Evolutionary conservation across 2,113 vertebrate genomes (phyloP).

Genomic region (Cinclus mexicanus): DNA sequence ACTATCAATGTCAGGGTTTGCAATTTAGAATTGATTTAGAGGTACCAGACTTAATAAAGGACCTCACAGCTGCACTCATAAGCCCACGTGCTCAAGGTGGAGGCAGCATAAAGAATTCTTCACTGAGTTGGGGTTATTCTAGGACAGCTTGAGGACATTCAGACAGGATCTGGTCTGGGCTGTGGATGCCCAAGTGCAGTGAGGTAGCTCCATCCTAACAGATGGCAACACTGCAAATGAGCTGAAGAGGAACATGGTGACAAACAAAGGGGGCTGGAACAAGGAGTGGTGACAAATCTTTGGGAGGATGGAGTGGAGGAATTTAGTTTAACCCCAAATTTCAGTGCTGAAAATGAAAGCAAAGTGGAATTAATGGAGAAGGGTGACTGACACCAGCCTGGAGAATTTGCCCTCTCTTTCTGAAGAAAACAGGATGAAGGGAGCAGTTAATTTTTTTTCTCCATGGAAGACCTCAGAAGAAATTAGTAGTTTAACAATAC

Average conservation of each 20-base stretch:
- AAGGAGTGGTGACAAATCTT: background rate
- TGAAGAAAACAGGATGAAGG: background rate
- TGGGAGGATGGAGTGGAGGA: rapidly evolving
- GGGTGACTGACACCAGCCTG: background rate
- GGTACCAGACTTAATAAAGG: background rate
- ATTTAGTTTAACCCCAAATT: background rate
- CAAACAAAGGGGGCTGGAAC: background rate
- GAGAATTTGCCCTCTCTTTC: background rate
- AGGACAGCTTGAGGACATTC: background rate
- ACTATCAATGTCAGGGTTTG: background rate
- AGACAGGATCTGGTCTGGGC: background rate
- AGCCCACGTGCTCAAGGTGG: background rate
- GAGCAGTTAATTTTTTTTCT: background rate
- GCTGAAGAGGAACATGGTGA: background rate
- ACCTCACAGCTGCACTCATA: background rate
- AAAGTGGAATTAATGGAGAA: background rate
- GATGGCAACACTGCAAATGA: background rate
- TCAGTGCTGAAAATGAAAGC: background rate
- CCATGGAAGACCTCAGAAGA: background rate
- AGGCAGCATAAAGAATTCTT: background rate
- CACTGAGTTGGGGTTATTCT: background rate
- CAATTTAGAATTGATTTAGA: background rate
- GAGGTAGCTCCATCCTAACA: background rate
- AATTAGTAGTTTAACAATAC: background rate
- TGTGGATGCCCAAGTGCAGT: background rate